These are phyloP conservation scores for Brachymystax lenok DNA, from an alignment of 2,797 vertebrate genomes.

Conservation along the genomic window DNA sequence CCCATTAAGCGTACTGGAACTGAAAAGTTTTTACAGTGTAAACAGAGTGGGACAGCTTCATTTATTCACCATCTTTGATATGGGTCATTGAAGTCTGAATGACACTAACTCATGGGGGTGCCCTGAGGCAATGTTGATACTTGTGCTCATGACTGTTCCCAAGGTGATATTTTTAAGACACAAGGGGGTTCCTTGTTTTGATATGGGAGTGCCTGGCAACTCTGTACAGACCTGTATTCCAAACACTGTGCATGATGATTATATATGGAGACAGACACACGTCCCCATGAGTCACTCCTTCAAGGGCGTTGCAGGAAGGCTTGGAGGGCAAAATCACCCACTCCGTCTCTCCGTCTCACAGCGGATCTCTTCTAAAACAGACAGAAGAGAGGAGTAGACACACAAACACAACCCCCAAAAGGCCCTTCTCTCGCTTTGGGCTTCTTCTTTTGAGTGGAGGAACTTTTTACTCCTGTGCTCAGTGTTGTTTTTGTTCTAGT, in stretches of 20 bases:
- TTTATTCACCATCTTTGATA: no score
- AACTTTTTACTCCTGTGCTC: constrained; percentile 43
- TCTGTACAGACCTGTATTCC: not conserved
- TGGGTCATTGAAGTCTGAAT: no score
- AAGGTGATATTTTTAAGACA: not conserved
- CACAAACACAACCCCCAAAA: constrained; percentile 39
- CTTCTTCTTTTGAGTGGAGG: constrained; percentile 43
- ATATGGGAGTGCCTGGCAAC: not conserved
- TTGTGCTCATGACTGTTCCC: not conserved
- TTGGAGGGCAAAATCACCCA: constrained; percentile 76
- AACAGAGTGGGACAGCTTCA: no score
- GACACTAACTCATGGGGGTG: no score
- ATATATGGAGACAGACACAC: constrained; percentile 47
- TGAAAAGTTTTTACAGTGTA: no score
- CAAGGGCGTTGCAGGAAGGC: constrained; percentile 74
- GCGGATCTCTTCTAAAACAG: constrained; percentile 66
- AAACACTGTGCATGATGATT: not conserved
- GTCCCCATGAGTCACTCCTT: constrained; percentile 67
- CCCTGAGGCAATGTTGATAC: not conserved
- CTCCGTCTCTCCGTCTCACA: constrained; percentile 68
- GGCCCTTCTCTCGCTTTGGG: constrained; percentile 39
- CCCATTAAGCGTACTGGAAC: no score
- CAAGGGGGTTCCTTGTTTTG: constrained; percentile 3
- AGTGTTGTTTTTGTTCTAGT: constrained; percentile 54
- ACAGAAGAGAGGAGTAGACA: constrained; percentile 34